Conservation (phyloP, 1,140 invertebrate genomes). For the Aphis craccivora region DNA sequence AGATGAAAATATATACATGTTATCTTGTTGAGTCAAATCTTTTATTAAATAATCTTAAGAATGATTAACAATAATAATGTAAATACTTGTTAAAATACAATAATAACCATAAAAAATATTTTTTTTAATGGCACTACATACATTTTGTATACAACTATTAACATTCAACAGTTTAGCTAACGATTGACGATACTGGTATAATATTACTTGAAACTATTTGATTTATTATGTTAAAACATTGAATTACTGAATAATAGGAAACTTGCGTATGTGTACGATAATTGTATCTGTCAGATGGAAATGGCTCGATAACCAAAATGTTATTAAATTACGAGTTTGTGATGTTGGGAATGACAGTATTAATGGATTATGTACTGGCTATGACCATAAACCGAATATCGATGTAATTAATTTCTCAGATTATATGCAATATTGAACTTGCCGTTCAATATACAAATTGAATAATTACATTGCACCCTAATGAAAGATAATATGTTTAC, state of each 20-base stretch:
- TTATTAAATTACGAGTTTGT: conserved; percentile 42
- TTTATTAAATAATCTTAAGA: neutral
- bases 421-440: conserved; percentile 37
- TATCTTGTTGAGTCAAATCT: neutral
- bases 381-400: conserved; percentile 43
- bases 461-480: neutral
- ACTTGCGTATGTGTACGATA: neutral
- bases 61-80: neutral
- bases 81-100: neutral
- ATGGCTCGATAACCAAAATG: conserved; percentile 30
- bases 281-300: conserved; percentile 34
- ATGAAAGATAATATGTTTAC: neutral
- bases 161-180: neutral
- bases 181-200: neutral
- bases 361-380: conserved; percentile 33
- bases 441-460: neutral
- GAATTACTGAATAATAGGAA: conserved; percentile 25
- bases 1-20: neutral
- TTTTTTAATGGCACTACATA: neutral
- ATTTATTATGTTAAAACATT: neutral
- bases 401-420: conserved; percentile 43
- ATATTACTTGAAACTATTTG: neutral
- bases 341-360: conserved; percentile 35
- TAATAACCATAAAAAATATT: too few relatives aligned
- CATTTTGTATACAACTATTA: neutral